Conservation (phyloP, 2,888 invertebrate species). For the Meganola albula region DNA sequence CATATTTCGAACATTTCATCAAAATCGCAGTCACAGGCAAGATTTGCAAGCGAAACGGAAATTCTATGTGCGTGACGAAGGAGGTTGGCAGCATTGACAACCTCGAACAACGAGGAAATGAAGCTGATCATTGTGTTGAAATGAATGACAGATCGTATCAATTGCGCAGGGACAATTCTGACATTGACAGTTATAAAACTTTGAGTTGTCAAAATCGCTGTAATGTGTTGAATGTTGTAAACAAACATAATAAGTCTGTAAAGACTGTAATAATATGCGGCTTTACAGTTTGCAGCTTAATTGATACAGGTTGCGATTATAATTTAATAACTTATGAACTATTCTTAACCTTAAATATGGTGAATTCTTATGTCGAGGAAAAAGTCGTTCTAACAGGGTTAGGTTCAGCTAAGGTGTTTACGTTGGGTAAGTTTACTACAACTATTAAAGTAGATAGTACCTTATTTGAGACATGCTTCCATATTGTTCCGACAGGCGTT, state of each 20-base stretch:
- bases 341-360: background rate
- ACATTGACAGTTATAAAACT: background rate
- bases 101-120: background rate
- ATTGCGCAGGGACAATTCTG: too few species aligned
- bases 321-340: background rate
- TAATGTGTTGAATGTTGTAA: background rate
- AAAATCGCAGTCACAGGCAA: too few species aligned
- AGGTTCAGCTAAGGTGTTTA: background rate
- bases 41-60: too few species aligned
- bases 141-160: background rate
- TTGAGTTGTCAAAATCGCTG: background rate
- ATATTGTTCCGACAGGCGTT: background rate
- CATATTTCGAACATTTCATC: too few species aligned
- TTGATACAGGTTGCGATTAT: background rate
- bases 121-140: background rate
- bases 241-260: background rate
- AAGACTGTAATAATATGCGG: background rate
- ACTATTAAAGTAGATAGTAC: background rate
- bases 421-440: background rate
- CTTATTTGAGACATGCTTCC: background rate
- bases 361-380: background rate
- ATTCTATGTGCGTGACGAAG: too few species aligned
- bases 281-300: background rate
- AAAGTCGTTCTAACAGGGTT: background rate
- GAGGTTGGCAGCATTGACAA: background rate